A percentile compares a stretch with the other conserved stretches of the same genome.
These are phyloP conservation scores for Andricus curvator DNA, from an alignment of 2,888 invertebrate species.

Conservation along the genomic window DNA sequence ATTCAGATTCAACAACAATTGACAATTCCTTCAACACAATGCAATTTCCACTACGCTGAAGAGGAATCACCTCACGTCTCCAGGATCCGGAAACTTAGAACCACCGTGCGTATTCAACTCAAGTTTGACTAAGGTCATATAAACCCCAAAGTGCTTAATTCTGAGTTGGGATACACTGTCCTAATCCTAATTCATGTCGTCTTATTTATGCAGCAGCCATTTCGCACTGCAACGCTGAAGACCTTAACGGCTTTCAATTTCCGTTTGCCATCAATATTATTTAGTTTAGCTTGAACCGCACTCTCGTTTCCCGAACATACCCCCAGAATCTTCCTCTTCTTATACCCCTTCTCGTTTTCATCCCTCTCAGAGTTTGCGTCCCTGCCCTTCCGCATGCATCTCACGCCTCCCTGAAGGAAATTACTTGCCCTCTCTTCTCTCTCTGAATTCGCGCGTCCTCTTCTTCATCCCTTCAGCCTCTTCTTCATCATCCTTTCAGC, in stretches of 20 bases:
- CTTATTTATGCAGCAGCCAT: slow-evolving; percentile 75
- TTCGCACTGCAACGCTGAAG: slow-evolving; percentile 72
- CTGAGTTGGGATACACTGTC: slow-evolving; percentile 65
- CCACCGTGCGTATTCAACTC: slow-evolving; percentile 12
- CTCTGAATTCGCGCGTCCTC: slow-evolving; percentile 12
- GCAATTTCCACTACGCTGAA: slow-evolving; percentile 4
- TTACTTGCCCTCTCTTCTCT: slow-evolving; percentile 73
- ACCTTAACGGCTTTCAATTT: slow-evolving; percentile 78
- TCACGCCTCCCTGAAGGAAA: slow-evolving; percentile 77
- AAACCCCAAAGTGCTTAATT: slow-evolving; percentile 11
- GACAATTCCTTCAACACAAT: slow-evolving; percentile 5
- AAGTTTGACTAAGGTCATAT: not conserved
- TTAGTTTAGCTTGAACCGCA: slow-evolving; percentile 76
- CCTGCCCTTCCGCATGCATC: slow-evolving; percentile 72
- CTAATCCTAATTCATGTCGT: slow-evolving; percentile 74
- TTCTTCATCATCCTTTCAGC: not conserved
- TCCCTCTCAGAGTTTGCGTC: slow-evolving; percentile 42
- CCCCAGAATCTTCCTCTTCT: slow-evolving; percentile 34
- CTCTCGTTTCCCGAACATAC: slow-evolving; percentile 53
- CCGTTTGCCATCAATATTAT: slow-evolving; percentile 79
- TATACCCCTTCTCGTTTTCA: slow-evolving; percentile 48
- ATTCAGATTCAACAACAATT: slow-evolving; percentile 9
- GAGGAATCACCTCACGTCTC: slow-evolving; percentile 2
- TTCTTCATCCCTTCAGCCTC: not conserved
- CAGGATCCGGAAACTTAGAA: slow-evolving; percentile 18